A percentile compares a stretch with the other conserved stretches of the same genome.
Evolutionary conservation across 2,888 invertebrate genomes (phyloP).

Genomic region (Sinopyrophorus schimmeli): DNA sequence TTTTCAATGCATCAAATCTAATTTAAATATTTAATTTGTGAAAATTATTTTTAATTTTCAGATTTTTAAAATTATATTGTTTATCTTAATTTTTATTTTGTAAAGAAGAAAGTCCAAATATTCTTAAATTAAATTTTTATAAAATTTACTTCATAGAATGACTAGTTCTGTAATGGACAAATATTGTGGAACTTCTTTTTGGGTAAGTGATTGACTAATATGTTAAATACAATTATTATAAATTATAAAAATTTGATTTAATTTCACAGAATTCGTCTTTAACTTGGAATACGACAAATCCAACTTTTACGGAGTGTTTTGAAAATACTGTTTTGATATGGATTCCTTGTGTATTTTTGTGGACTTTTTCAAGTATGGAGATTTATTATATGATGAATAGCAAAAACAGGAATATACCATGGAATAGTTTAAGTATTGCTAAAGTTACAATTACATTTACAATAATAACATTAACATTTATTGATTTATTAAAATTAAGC

Average conservation of each 20-base stretch:
- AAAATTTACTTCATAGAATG: too few relatives aligned
- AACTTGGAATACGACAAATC: constrained; percentile 81
- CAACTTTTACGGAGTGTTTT: constrained; percentile 86
- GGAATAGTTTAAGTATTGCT: constrained; percentile 70
- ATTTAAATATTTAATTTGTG: too few relatives aligned
- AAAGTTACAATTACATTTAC: constrained; percentile 69
- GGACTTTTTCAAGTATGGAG: constrained; percentile 76
- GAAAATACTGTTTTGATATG: constrained; percentile 88
- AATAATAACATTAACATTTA: constrained; percentile 67
- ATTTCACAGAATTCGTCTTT: constrained; percentile 67
- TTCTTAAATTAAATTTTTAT: too few relatives aligned
- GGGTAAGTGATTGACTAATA: too few relatives aligned
- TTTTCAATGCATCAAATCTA: too few relatives aligned
- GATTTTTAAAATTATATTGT: too few relatives aligned
- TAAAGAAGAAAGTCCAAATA: too few relatives aligned
- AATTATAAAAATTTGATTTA: background rate
- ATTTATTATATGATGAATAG: constrained; percentile 75
- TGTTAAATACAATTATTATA: too few relatives aligned
- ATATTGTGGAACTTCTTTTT: constrained; percentile 79
- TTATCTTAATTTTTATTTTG: too few relatives aligned
- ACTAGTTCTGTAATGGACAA: constrained; percentile 67
- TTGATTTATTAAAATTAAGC: constrained; percentile 60
- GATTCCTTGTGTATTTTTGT: constrained; percentile 84
- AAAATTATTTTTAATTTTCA: too few relatives aligned
- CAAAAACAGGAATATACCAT: constrained; percentile 77